Percentiles rank a stretch among this genome's conserved stretches.
phyloP scores from a whole-genome alignment of 2,888 invertebrate genomes.

The Coelopa pilipes region DNA sequence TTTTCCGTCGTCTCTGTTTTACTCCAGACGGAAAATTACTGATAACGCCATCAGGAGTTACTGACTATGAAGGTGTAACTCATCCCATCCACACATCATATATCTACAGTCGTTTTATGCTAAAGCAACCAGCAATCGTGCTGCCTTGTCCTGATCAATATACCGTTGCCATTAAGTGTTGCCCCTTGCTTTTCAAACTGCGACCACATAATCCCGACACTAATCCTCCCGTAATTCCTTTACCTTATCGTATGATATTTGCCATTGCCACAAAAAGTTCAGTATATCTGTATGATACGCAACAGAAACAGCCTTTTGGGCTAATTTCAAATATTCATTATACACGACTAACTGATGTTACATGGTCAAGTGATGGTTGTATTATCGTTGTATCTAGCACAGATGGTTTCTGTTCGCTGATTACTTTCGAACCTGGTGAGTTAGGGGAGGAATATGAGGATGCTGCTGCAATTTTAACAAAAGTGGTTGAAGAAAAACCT shows the following conservation, averaged over 20 bases:
- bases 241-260: conserved; percentile 86
- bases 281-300: conserved; percentile 88
- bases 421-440: conserved; percentile 80
- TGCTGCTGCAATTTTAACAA: conserved; percentile 35
- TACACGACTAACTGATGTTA: conserved; percentile 86
- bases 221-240: conserved; percentile 71
- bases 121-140: conserved; percentile 79
- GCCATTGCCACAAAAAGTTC: conserved; percentile 91
- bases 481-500: background rate
- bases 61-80: conserved; percentile 77
- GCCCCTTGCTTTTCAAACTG: conserved; percentile 78
- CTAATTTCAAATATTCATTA: conserved; percentile 87
- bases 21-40: conserved; percentile 92
- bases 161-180: conserved; percentile 85
- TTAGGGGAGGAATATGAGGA: conserved; percentile 71
- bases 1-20: conserved; percentile 88
- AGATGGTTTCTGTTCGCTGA: conserved; percentile 89
- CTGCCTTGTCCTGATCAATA: conserved; percentile 83
- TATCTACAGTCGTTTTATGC: conserved; percentile 71
- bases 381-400: conserved; percentile 84
- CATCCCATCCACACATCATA: conserved; percentile 72
- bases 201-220: conserved; percentile 63
- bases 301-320: conserved; percentile 83
- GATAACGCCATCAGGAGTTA: conserved; percentile 89
- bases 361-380: conserved; percentile 86